Base-by-base conservation (phyloP, 2,113 vertebrate species). In the Syngnathus scovelli region DNA sequence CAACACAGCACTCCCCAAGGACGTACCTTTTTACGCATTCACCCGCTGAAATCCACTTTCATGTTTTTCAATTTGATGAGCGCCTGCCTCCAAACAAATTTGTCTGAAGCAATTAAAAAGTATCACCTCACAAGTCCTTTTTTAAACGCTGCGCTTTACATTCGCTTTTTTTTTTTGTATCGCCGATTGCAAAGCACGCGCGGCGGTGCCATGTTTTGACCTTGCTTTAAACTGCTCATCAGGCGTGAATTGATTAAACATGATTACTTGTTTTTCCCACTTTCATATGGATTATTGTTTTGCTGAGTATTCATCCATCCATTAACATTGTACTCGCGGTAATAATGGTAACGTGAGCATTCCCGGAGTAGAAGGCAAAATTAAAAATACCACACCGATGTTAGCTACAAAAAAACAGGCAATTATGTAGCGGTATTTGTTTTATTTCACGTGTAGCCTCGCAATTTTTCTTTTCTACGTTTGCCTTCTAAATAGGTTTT, bases 51-150 rank as follows among this genome's bases (percentile, higher is more conserved):
- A 89, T 88, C 82, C 77, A 79, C 89, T 90, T 90, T 89, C 89
- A 91, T 90, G 89, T 88, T 87, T 62, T 76, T 75, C 78, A 78
- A 89, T 91, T 80, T 86, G 75, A 89, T 46, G 83, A 84, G 83
- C 81, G 81, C 81, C 81, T 86, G 80, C 81, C 87, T 91, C 87
- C 78, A 91, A 92, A 92, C 90, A 89, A 90, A 91, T 92, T 89
- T 90, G 87, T 90, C 87, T 88, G 85, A 89, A 81, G 88, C 87
- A 92, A 91, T 92, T 91, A 91, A 91, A 91, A 91, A 85, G 71
- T 88, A 88, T 89, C 86, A 87, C 83, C 78, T 87, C 78, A 49
- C 77, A 87, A 88, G 77, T 74, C 68, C 73, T 70, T 68, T 33
- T 73, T 76, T 83, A 81, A 84, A 82, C 73, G 66, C 7, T 68